These are phyloP conservation scores for Kryptolebias ocellatus DNA, from an alignment of 2,797 vertebrate species.

Conservation along the genomic window DNA sequence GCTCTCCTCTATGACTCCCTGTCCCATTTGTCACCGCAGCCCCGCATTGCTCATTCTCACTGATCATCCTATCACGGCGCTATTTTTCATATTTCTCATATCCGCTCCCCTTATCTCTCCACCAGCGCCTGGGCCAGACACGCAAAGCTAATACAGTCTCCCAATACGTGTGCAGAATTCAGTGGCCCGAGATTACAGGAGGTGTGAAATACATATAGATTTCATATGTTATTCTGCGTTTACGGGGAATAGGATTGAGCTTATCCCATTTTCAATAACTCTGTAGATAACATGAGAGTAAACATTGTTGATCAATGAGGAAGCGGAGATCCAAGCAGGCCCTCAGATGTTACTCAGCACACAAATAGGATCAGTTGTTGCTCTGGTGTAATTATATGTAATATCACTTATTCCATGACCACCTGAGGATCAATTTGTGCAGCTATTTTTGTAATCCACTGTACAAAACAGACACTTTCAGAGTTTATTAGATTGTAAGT, in stretches of 20 bases:
- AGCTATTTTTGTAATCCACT: constrained; percentile 19
- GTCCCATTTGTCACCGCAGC: constrained; percentile 79
- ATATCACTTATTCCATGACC: constrained; percentile 37
- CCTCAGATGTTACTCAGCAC: constrained; percentile 28
- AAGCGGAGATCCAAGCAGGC: constrained; percentile 38
- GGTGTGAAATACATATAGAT: constrained; percentile 79
- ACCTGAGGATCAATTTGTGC: constrained; percentile 55
- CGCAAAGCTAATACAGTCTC: constrained; percentile 79
- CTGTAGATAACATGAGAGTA: constrained; percentile 64
- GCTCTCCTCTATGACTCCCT: constrained; percentile 74
- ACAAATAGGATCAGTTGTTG: constrained; percentile 45
- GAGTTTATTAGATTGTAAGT: constrained; percentile 31
- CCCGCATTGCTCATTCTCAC: constrained; percentile 76
- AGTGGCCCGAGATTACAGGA: constrained; percentile 67
- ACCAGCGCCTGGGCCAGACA: constrained; percentile 76
- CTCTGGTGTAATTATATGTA: constrained; percentile 41
- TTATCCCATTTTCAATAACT: constrained; percentile 75
- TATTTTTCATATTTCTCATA: constrained; percentile 85
- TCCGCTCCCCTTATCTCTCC: constrained; percentile 80
- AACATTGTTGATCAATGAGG: constrained; percentile 68
- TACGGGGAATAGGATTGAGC: constrained; percentile 71
- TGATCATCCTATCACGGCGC: constrained; percentile 80
- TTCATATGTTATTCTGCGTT: constrained; percentile 73
- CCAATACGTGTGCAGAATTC: constrained; percentile 75
- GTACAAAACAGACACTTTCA: constrained; percentile 17